Base-by-base conservation (phyloP, 2,888 invertebrate species). In the Hemicrepidius hirtus region DNA sequence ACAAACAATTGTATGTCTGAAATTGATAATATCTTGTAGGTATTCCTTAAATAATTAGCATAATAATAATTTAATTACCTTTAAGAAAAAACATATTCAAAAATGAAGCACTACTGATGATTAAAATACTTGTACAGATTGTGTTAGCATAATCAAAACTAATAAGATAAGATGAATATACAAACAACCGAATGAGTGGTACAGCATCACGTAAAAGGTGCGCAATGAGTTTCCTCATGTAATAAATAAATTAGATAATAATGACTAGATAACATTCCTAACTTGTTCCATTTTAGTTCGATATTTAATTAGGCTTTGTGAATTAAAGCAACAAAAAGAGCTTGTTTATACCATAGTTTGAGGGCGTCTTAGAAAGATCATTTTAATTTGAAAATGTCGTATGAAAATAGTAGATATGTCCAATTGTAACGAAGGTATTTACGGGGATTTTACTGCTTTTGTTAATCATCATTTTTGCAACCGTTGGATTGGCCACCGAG, bases 111-210 rank as follows among this genome's bases (percentile, higher is more conserved):
- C 71, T 55, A 37, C 50, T 21, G 60, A 57, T 62, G 20, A 71
- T 67, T 60, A 67, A 60, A 71, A 24, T 50, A 62, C 60, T 67
- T 53, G 13, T 50, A 46, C 32, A 53, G 16, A 57, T 66, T 35
- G 20, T 66, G 66, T 71, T 49, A 44, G 50, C 60, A 62, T 18
- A 66, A 59, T 44, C 28, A 41, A 69, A 53, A 60, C 55, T 60
- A 71, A 71, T 53, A 62, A 71, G 71, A 71, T 71, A 71, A 71
- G 50, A 57, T 28, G 35, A 32, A 35, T 16, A 70, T 57, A 70
- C 64, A 62, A 13, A 62, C 66, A 37, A 35, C 35, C 32, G 9
- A 5, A 10, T 18, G 37, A 57, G 10, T 57, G 57, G n/a, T 35
- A 28, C 18, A 55, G 12, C 49, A 41, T 50, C 62, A 40, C 49